A percentile compares a stretch with the other conserved stretches of the same genome.
These are phyloP conservation scores for Rhagologus leucostigma DNA, from an alignment of 2,113 vertebrate genomes.

Conservation along the genomic window DNA sequence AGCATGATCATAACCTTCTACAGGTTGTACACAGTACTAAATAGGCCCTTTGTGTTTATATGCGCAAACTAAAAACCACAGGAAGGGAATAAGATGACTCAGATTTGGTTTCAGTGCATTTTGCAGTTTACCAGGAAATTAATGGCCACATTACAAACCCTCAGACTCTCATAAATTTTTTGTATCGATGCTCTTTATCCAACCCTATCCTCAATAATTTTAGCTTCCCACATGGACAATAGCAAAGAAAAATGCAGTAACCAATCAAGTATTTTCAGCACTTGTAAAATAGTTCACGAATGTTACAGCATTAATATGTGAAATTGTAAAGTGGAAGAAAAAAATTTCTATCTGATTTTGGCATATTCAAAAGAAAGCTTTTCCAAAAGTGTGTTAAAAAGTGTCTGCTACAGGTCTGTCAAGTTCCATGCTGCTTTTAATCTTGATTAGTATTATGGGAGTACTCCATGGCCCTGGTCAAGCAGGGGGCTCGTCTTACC, in stretches of 20 bases:
- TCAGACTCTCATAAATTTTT: neutral
- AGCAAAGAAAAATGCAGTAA: neutral
- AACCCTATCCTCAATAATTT: neutral
- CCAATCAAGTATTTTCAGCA: neutral
- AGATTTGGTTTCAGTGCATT: neutral
- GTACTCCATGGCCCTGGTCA: rapidly evolving
- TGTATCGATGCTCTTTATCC: neutral
- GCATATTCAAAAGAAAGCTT: neutral
- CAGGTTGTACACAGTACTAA: neutral
- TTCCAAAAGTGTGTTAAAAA: neutral
- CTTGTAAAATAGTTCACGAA: neutral
- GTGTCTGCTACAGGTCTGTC: neutral
- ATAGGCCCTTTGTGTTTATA: neutral
- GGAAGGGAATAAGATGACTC: neutral
- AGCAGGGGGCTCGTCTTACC: neutral
- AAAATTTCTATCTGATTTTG: neutral
- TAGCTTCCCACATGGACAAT: neutral
- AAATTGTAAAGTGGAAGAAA: neutral
- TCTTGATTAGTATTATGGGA: neutral
- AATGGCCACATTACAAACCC: neutral
- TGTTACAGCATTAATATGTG: neutral
- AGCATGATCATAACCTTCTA: neutral
- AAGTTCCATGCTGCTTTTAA: neutral
- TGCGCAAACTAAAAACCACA: neutral
- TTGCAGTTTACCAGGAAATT: neutral